phyloP scores from a whole-genome alignment of 1,140 invertebrate genomes.

The Aphis craccivora region DNA sequence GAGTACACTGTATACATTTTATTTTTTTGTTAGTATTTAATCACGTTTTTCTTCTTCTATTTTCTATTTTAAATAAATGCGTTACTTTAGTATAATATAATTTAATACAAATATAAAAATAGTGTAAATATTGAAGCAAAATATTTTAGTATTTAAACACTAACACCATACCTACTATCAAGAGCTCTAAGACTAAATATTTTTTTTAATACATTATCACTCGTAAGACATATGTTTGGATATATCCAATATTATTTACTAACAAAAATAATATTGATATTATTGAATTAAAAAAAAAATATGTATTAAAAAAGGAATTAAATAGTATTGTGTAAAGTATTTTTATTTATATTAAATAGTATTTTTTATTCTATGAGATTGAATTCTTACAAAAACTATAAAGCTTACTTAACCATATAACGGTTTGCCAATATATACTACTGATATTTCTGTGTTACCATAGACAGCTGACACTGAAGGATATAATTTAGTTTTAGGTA shows the following conservation, averaged over 20 bases:
- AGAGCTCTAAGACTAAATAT: background rate
- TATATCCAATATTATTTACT: background rate
- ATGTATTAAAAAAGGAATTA: background rate
- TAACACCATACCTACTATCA: background rate
- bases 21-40: background rate
- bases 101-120: background rate
- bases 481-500: conserved; percentile 89
- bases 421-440: conserved; percentile 96
- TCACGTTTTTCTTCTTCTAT: background rate
- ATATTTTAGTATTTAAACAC: background rate
- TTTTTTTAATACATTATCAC: background rate
- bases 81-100: background rate
- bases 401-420: conserved; percentile 81
- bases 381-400: background rate
- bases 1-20: no score
- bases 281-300: background rate
- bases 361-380: conserved; percentile 12
- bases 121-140: background rate
- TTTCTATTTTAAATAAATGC: background rate
- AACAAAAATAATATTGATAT: background rate
- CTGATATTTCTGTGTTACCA: conserved; percentile 99
- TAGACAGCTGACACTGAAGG: conserved; percentile 97
- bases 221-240: background rate
- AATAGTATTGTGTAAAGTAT: background rate
- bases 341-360: background rate